phyloP scores from a whole-genome alignment of 1,140 invertebrate genomes.

The Tetragnatha versicolor region DNA sequence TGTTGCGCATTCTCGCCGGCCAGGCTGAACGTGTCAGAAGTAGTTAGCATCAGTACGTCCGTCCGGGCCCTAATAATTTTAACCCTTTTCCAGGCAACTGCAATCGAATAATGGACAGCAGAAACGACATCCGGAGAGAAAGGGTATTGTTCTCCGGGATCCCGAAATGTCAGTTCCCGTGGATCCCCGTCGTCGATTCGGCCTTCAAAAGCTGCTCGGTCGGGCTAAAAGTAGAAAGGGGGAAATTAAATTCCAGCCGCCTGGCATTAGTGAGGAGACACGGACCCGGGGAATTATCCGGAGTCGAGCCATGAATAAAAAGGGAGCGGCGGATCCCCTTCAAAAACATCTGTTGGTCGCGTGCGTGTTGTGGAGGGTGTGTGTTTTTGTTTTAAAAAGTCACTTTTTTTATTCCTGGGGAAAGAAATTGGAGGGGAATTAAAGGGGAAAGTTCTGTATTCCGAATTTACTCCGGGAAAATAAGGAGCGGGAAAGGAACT shows the following conservation, averaged over 20 bases:
- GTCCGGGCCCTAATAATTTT: slow-evolving; percentile 20
- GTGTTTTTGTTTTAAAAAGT: no score
- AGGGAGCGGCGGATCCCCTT: slow-evolving; percentile 7
- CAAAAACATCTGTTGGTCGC: slow-evolving; percentile 38
- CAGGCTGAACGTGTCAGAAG: no score
- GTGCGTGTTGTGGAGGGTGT: no score
- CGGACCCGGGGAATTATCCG: slow-evolving; percentile 27
- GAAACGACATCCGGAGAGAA: not conserved
- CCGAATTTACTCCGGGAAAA: no score
- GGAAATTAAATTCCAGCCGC: slow-evolving; percentile 48
- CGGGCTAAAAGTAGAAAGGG: slow-evolving; percentile 36
- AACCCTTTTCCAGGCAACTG: slow-evolving; percentile 14
- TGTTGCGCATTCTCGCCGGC: no score
- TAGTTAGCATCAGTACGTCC: no score
- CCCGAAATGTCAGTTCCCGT: not conserved
- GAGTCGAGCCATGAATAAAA: slow-evolving; percentile 31
- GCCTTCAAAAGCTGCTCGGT: slow-evolving; percentile 25
- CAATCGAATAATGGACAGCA: slow-evolving; percentile 9
- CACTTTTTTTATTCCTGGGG: no score
- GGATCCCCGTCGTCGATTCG: slow-evolving; percentile 10
- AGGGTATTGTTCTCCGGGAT: slow-evolving; percentile 18
- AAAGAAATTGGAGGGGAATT: no score
- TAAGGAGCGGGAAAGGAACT: no score
- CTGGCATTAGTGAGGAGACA: slow-evolving; percentile 23
- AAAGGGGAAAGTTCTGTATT: no score